phyloP scores from a whole-genome alignment of 2,888 invertebrate species.

The Harpagoxenus sublaevis region DNA sequence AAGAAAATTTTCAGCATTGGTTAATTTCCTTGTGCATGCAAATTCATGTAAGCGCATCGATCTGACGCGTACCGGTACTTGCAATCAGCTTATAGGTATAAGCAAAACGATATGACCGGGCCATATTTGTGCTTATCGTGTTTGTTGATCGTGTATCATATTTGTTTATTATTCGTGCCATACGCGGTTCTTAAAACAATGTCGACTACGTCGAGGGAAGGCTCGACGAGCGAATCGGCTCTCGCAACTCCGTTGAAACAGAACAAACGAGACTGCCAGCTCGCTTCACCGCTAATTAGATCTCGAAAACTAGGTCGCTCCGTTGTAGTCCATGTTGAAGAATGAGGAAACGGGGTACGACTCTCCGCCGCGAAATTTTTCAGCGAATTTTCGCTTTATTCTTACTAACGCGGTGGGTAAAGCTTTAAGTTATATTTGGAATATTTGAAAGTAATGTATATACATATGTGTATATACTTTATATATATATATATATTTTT shows the following conservation, averaged over 20 bases:
- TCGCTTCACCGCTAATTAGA: slow-evolving; percentile 73
- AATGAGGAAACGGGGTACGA: slow-evolving; percentile 37
- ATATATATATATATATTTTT: too few relatives aligned
- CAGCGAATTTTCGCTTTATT: background rate
- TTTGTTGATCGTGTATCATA: slow-evolving; percentile 1
- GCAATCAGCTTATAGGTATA: background rate
- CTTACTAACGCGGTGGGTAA: background rate
- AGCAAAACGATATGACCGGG: slow-evolving; percentile 11
- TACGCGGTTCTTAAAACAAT: slow-evolving; percentile 26
- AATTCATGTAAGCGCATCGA: slow-evolving; percentile 22
- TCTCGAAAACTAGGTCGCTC: slow-evolving; percentile 68
- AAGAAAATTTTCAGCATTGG: slow-evolving; percentile 4
- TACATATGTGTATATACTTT: background rate
- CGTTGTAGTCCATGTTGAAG: slow-evolving; percentile 9
- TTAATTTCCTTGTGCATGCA: slow-evolving; percentile 18
- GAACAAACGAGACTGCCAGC: slow-evolving; percentile 62
- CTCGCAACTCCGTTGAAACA: slow-evolving; percentile 42
- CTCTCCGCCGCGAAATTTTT: slow-evolving; percentile 30
- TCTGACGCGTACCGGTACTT: background rate
- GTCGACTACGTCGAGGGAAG: background rate
- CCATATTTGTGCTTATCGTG: background rate
- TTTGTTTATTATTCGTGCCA: slow-evolving; percentile 26
- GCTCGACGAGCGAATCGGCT: slow-evolving; percentile 6
- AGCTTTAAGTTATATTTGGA: slow-evolving; percentile 2
- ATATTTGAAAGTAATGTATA: background rate